Conservation (phyloP, 2,797 vertebrate genomes). For the Alosa sapidissima region DNA sequence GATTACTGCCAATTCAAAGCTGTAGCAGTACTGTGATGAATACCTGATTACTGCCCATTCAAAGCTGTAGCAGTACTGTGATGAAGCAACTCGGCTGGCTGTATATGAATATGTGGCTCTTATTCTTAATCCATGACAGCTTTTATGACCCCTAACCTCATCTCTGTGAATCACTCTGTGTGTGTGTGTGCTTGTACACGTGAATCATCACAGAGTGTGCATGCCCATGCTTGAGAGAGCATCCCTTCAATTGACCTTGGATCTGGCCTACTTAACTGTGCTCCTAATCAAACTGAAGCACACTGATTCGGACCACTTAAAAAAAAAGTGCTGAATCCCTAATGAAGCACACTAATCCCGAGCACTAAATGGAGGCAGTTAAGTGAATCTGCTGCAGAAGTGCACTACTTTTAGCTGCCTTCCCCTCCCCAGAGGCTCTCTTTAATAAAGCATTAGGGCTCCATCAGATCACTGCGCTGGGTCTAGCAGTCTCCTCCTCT, state of each 20-base stretch:
- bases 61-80: too few species aligned
- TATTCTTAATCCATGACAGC: too few species aligned
- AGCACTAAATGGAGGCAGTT: slow-evolving; percentile 16
- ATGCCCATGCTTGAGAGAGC: neutral
- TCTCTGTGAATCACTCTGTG: neutral
- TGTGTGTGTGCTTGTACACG: neutral
- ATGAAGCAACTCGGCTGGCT: too few species aligned
- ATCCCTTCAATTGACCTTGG: slow-evolving; percentile 10
- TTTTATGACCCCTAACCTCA: too few species aligned
- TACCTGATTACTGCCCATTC: neutral
- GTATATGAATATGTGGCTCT: too few species aligned
- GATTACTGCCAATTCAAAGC: neutral
- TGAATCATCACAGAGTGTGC: neutral
- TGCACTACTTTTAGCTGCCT: neutral
- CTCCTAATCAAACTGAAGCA: slow-evolving; percentile 13
- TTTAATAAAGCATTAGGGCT: slow-evolving; percentile 24
- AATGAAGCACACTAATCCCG: slow-evolving; percentile 16
- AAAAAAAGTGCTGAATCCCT: slow-evolving; percentile 14
- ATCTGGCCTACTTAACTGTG: neutral
- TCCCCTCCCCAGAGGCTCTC: neutral
- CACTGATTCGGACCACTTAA: slow-evolving; percentile 1
- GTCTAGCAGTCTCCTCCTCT: neutral
- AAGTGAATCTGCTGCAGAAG: slow-evolving; percentile 9
- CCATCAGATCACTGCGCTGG: neutral
- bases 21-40: too few species aligned